Base-by-base conservation (phyloP, 2,888 invertebrate genomes). In the Pyralis farinalis region DNA sequence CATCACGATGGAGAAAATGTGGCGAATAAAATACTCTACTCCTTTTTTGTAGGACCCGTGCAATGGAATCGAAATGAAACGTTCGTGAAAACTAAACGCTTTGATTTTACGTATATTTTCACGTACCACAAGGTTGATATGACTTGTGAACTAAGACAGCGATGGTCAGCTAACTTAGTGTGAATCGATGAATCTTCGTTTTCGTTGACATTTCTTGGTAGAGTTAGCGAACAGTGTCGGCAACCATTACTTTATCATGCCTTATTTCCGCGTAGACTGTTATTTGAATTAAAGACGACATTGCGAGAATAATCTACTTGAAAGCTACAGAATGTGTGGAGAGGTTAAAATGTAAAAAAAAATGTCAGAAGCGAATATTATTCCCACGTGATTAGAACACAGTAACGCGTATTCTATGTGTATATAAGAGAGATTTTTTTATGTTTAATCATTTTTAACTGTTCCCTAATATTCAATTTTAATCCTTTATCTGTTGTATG, bases 191-290 rank as follows among this genome's bases (percentile, higher is more conserved):
- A 16, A 16, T 3, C 2, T 16, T 16, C 25, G n/a, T 25, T 25
- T 7, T 25, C 25, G 1, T 25, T 25, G 25, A 7, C n/a, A 5
- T 25, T 7, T 25, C 25, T 1, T 4, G n/a, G 25, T 25, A 25
- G 16, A 16, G 16, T 4, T 16, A 31, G 2, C 4, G 31, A 3
- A 8, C 7, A 54, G 52, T 29, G 48, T 42, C 44, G 49, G 43
- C 46, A 40, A 47, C 50, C 53, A 49, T 41, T 40, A 31, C 10
- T 31, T 63, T 62, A 64, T 56, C 53, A 47, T 58, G 54, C 64
- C 63, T 64, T 65, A 78, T 75, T 76, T 74, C 79, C 75, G 77
- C 63, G 62, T 71, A 58, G 54, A 31, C 7, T 31, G 10, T 30
- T 5, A 11, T 11, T 31, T 29, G 9, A 29, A 29, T 16, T 5